phyloP scores from a whole-genome alignment of 2,113 vertebrate genomes.

The Engystomops pustulosus region DNA sequence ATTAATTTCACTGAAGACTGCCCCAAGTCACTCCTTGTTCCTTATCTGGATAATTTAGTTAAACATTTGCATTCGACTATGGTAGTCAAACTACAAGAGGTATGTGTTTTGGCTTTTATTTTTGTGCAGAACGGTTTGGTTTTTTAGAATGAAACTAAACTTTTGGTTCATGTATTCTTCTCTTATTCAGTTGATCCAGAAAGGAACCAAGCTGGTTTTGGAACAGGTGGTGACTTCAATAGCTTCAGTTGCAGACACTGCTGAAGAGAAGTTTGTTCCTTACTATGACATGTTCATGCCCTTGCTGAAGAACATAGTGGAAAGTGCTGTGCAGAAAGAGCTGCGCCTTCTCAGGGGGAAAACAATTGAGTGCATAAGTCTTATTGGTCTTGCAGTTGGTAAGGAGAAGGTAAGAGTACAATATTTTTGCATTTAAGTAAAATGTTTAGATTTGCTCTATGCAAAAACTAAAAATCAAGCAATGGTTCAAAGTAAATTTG shows the following conservation, averaged over 20 bases:
- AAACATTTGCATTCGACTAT: conserved; percentile 96
- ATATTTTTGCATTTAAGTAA: neutral
- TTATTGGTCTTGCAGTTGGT: conserved; percentile 96
- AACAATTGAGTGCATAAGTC: conserved; percentile 98
- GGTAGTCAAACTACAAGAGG: conserved; percentile 96
- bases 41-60: conserved; percentile 92
- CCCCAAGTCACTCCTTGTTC: conserved; percentile 91
- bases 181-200: conserved; percentile 88
- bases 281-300: conserved; percentile 98
- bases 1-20: conserved; percentile 99
- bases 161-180: neutral
- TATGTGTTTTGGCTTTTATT: conserved; percentile 62
- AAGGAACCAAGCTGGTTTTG: conserved; percentile 96
- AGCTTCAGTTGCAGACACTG: conserved; percentile 97
- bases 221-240: conserved; percentile 99
- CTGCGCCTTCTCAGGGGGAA: conserved; percentile 92
- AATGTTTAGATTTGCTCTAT: too few relatives aligned
- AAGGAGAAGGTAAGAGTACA: conserved; percentile 87
- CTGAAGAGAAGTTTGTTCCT: conserved; percentile 97
- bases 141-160: neutral
- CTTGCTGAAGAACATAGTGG: conserved; percentile 95
- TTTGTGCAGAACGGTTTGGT: too few relatives aligned
- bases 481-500: too few relatives aligned
- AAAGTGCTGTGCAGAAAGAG: conserved; percentile 96
- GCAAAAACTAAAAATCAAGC: too few relatives aligned